A percentile compares a stretch with the other conserved stretches of the same genome.
phyloP scores from a whole-genome alignment of 2,888 invertebrate species.

The Stenoptilia bipunctidactyla region DNA sequence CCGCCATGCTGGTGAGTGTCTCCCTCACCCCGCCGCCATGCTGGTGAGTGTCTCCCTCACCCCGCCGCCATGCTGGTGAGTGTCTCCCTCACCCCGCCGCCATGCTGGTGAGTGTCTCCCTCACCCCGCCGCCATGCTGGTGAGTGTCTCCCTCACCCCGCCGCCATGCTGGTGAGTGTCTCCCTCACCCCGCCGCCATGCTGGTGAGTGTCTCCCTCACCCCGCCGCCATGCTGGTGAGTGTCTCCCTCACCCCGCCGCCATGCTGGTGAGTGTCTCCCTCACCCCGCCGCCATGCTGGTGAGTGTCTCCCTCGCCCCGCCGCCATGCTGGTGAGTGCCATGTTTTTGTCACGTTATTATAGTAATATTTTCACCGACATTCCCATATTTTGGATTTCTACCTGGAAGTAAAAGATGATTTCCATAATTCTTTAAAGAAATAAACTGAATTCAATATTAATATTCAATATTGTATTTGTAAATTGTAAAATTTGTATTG shows the following conservation, averaged over 20 bases:
- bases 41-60: neutral
- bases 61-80: no score
- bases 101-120: neutral
- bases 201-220: neutral
- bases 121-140: neutral
- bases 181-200: neutral
- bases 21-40: neutral
- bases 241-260: neutral
- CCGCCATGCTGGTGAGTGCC: no score
- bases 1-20: neutral
- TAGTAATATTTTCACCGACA: no score
- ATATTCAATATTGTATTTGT: no score
- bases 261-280: neutral
- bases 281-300: constrained; percentile 4
- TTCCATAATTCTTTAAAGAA: no score
- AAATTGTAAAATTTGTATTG: no score
- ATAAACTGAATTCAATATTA: no score
- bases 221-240: neutral
- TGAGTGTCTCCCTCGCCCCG: no score
- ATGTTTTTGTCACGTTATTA: no score
- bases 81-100: neutral
- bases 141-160: neutral
- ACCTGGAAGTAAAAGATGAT: no score
- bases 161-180: no score
- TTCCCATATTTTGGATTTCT: no score